phyloP scores from a whole-genome alignment of 2,113 vertebrate species.

The Limnothrissa miodon region DNA sequence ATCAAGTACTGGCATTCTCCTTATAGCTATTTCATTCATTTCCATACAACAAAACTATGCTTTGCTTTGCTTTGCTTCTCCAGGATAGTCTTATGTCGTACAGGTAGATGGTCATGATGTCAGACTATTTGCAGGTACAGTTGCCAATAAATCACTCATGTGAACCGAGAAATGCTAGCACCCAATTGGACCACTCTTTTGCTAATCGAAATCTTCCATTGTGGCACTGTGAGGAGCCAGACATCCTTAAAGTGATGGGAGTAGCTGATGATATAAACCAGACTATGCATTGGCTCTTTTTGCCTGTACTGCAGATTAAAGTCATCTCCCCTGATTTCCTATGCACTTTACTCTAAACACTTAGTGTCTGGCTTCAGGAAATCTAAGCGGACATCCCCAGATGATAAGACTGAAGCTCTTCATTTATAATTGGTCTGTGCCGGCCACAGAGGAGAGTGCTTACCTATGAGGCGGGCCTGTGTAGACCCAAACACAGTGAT shows the following conservation, averaged over 20 bases:
- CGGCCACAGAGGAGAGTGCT: slow-evolving; percentile 29
- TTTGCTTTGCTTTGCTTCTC: background rate
- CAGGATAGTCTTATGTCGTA: too few species aligned
- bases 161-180: background rate
- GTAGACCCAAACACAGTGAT: slow-evolving; percentile 96
- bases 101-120: background rate
- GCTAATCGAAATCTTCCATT: background rate
- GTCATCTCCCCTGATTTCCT: background rate
- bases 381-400: slow-evolving; percentile 5
- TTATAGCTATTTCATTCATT: too few species aligned
- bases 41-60: too few species aligned
- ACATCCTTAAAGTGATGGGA: background rate
- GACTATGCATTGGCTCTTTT: background rate
- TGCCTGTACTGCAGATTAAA: background rate
- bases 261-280: background rate
- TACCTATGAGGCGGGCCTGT: slow-evolving; percentile 87
- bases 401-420: background rate
- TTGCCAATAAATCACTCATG: background rate
- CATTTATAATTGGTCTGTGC: background rate
- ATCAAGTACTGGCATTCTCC: background rate
- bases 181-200: background rate
- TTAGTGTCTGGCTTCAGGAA: slow-evolving; percentile 6
- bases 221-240: background rate
- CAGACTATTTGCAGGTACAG: background rate
- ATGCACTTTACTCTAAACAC: background rate